Conservation (phyloP, 2,113 vertebrate genomes). For the Todiramphus chloris region DNA sequence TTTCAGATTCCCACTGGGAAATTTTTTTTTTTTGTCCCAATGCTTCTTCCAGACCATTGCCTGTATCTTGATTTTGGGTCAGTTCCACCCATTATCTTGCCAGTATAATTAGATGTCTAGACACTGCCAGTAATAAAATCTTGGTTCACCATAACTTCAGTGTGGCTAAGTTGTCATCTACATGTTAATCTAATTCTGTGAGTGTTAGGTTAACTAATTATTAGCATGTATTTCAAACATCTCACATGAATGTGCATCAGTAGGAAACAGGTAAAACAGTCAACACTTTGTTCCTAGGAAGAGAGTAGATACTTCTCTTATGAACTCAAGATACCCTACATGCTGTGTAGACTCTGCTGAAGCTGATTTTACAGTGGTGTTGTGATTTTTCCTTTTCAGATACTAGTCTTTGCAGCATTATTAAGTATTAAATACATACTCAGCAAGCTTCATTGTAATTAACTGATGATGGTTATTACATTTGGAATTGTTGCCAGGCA, state of each 20-base stretch:
- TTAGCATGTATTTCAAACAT: neutral
- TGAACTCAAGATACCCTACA: neutral
- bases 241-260: neutral
- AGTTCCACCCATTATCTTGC: neutral
- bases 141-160: neutral
- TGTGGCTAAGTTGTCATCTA: neutral
- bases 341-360: neutral
- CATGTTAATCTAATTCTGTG: neutral
- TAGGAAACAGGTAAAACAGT: neutral
- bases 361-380: neutral
- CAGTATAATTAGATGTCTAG: neutral
- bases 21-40: too few species aligned
- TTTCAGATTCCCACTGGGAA: neutral
- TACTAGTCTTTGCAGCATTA: neutral
- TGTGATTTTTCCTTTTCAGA: neutral
- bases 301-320: neutral
- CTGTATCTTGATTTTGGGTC: neutral
- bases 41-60: neutral
- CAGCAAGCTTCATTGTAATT: neutral
- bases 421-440: conserved; percentile 3
- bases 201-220: neutral
- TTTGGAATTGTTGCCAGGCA: conserved; percentile 45
- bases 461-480: neutral
- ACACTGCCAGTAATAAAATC: neutral
- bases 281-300: neutral